phyloP scores from a whole-genome alignment of 2,113 vertebrate genomes.

The Phrynosoma blainvillii region DNA sequence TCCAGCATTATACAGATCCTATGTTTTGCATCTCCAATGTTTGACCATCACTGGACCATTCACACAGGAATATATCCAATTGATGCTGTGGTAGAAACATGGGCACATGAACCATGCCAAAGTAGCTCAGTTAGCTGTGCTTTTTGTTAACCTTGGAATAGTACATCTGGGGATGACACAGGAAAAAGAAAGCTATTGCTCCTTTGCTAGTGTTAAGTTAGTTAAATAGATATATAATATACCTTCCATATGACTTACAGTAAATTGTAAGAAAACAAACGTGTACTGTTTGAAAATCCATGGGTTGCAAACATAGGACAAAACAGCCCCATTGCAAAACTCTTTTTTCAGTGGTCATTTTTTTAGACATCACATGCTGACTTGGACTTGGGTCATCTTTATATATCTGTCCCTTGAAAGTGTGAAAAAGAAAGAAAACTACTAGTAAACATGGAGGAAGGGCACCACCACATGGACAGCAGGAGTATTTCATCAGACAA shows the following conservation, averaged over 20 bases:
- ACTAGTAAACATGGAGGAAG: constrained; percentile 49
- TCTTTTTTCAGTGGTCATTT: constrained; percentile 25
- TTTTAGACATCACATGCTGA: background rate
- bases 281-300: background rate
- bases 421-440: background rate
- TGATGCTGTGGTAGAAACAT: background rate
- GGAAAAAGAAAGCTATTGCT: background rate
- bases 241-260: constrained; percentile 2
- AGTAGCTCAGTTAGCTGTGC: background rate
- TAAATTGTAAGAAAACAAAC: background rate
- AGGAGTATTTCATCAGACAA: background rate
- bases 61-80: background rate
- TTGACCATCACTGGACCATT: background rate
- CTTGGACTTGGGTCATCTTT: background rate
- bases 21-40: background rate
- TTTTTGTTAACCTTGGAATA: background rate
- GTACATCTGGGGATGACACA: background rate
- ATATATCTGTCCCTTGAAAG: background rate
- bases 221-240: background rate
- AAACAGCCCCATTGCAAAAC: background rate
- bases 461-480: constrained; percentile 62
- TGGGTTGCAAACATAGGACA: background rate
- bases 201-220: background rate
- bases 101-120: background rate
- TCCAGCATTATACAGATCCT: background rate